A percentile compares a stretch with the other conserved stretches of the same genome.
Evolutionary conservation across 2,888 invertebrate genomes (phyloP).

Genomic region (Neoitamus cyanurus): DNA sequence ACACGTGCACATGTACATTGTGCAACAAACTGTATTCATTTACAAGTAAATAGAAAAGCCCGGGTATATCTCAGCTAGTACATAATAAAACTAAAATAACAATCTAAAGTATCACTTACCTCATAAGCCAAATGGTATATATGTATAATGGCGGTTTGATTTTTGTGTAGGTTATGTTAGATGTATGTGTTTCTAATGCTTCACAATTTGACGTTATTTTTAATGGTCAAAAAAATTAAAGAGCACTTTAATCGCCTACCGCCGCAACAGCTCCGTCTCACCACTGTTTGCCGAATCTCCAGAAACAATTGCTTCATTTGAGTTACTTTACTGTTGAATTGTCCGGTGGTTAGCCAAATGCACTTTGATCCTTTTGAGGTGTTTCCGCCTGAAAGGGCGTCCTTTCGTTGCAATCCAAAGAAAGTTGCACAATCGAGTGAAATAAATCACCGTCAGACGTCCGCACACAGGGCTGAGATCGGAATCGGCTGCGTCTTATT

Average conservation of each 20-base stretch:
- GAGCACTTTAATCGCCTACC: not conserved
- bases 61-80: no score
- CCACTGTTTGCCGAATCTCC: not conserved
- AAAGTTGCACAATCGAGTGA: slow-evolving; percentile 17
- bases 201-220: no score
- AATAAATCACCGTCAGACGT: slow-evolving; percentile 37
- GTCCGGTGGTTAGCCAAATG: slow-evolving; percentile 39
- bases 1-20: no score
- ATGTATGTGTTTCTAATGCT: no score
- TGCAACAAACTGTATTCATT: no score
- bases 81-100: no score
- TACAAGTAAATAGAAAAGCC: no score
- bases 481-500: slow-evolving; percentile 21
- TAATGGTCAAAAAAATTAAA: no score
- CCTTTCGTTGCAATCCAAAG: not conserved
- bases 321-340: not conserved
- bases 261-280: not conserved
- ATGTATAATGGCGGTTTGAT: no score
- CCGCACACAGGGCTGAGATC: not conserved
- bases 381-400: not conserved
- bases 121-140: no score
- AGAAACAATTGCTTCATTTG: not conserved
- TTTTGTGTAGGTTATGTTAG: no score
- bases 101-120: no score
- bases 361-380: slow-evolving; percentile 35